These are phyloP conservation scores for Sesia apiformis DNA, from an alignment of 2,888 invertebrate genomes.

Conservation along the genomic window DNA sequence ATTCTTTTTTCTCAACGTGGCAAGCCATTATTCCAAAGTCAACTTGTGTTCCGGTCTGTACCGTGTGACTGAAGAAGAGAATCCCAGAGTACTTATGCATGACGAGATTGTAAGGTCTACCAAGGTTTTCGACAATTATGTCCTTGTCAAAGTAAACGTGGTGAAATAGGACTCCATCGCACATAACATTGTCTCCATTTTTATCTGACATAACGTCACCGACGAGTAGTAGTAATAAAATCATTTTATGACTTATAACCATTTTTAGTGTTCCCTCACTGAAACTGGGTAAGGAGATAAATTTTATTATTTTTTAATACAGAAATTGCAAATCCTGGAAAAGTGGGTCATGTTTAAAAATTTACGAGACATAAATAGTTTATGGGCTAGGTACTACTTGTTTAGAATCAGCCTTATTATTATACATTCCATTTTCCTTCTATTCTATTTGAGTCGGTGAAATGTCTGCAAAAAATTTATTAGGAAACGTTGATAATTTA, in stretches of 20 bases:
- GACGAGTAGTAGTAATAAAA: constrained; percentile 3
- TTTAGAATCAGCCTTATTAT: too few relatives aligned
- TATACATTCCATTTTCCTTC: too few relatives aligned
- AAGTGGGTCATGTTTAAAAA: too few relatives aligned
- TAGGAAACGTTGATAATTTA: too few relatives aligned
- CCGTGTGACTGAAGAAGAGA: constrained; percentile 53
- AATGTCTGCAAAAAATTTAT: too few relatives aligned
- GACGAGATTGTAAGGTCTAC: constrained; percentile 46
- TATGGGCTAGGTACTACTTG: too few relatives aligned
- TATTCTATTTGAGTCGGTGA: too few relatives aligned
- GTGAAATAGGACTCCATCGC: constrained; percentile 47
- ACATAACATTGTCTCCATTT: constrained; percentile 12
- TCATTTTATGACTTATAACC: not conserved
- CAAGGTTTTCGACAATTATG: constrained; percentile 28
- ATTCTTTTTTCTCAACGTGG: constrained; percentile 29
- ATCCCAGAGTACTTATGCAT: constrained; percentile 46
- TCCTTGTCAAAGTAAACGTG: constrained; percentile 44
- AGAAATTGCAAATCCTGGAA: too few relatives aligned
- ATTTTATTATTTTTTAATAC: too few relatives aligned
- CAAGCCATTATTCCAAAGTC: constrained; percentile 49
- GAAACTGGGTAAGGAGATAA: not conserved
- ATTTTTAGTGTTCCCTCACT: not conserved
- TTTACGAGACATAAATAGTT: too few relatives aligned
- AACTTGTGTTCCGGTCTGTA: constrained; percentile 27
- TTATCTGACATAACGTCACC: not conserved